These are phyloP conservation scores for Dynastes grantii DNA, from an alignment of 2,888 invertebrate species.

Conservation along the genomic window DNA sequence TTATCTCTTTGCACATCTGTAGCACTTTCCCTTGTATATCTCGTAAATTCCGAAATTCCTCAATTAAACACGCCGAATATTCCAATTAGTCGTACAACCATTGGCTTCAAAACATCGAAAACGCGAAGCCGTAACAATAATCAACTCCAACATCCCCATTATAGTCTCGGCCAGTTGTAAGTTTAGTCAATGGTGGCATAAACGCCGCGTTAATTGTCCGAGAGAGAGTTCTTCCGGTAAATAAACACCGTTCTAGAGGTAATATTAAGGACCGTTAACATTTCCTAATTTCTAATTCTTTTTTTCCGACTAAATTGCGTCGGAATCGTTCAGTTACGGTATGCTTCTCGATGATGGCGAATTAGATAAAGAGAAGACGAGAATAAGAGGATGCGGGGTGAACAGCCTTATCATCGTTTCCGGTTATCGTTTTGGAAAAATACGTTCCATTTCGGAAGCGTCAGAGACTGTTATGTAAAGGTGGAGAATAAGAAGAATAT, in stretches of 20 bases:
- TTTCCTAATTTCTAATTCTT: conserved; percentile 28
- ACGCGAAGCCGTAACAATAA: conserved; percentile 16
- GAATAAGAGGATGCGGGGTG: not conserved
- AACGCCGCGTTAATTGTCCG: conserved; percentile 19
- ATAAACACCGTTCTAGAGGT: conserved; percentile 29
- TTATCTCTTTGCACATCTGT: too few relatives aligned
- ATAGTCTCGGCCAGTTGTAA: not conserved
- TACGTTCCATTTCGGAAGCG: conserved; percentile 14
- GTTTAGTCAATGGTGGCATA: conserved; percentile 14
- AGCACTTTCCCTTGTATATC: too few relatives aligned
- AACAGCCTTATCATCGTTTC: not conserved
- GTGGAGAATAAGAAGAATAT: not conserved
- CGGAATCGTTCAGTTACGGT: not conserved
- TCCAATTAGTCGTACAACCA: not conserved
- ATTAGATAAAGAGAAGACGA: not conserved
- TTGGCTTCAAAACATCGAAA: not conserved
- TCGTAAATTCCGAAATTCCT: too few relatives aligned
- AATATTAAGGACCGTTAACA: conserved; percentile 5
- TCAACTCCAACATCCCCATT: conserved; percentile 14
- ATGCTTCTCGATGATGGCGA: not conserved
- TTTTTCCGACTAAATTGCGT: not conserved
- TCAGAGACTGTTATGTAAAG: not conserved
- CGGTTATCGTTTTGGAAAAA: not conserved
- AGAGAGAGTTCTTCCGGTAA: conserved; percentile 17
- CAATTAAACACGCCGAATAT: not conserved